Base-by-base conservation (phyloP, 2,888 invertebrate species). In the Heliconius aoede region DNA sequence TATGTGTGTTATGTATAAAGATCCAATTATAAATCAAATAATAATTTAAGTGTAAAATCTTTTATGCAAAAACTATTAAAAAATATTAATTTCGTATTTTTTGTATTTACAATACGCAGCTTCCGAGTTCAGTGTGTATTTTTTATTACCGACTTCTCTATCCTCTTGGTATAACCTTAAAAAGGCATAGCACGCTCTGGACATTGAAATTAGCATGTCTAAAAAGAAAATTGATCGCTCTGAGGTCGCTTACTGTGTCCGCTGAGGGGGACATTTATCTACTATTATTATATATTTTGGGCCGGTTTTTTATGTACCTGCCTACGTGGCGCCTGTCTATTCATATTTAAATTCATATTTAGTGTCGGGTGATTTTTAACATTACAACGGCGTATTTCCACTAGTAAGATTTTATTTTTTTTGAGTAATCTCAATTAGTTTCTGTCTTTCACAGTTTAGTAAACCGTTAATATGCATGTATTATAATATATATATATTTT, bases 291-390 rank as follows among this genome's bases (percentile, higher is more conserved):
- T n/a, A n/a, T n/a, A n/a, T 91, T 88, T 89, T 86, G 90, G 89
- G 89, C 93, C 93, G 91, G 94, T 92, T 93, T 93, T 92, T 91
- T 91, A 90, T 90, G 90, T 92, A 91, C 90, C 92, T 93, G 92
- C 90, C 91, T 91, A 91, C 90, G 89, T 93, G 93, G 94, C 94
- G 94, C 93, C 89, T 91, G 89, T 85, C 92, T 90, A 94, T 94
- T 94, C 92, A 91, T 93, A 94, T 94, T 93, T 89, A 93, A 94
- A 94, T 94, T 86, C 85, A 85, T 87, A 87, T 89, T 88, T 91
- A 87, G 87, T 89, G 91, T 92, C 91, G 89, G 89, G 91, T 92
- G 92, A 92, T 91, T 92, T 91, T 90, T 88, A 87, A 91, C 89
- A 90, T 89, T 82, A 84, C 85, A 89, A 88, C 87, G 85, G 85